Conservation (phyloP, 2,113 vertebrate genomes). For the Montifringilla adamsi region DNA sequence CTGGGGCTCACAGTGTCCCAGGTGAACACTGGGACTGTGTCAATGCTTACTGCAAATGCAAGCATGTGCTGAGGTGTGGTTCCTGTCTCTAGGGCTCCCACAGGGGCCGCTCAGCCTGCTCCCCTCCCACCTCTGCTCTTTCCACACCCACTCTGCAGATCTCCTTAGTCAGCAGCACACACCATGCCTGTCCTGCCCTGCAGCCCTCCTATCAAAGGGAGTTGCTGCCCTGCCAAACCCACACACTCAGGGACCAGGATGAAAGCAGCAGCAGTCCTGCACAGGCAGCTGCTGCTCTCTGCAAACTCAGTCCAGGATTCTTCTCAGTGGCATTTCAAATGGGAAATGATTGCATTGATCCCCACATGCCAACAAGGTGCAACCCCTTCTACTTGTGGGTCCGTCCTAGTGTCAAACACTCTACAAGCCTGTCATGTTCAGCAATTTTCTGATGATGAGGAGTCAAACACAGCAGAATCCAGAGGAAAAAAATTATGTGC, state of each 20-base stretch:
- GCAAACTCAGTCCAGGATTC: neutral
- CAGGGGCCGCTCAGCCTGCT: neutral
- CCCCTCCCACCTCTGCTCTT: neutral
- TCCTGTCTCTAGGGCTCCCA: neutral
- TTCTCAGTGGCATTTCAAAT: neutral
- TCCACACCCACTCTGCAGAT: neutral
- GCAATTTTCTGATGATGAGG: constrained; percentile 5
- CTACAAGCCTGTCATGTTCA: neutral
- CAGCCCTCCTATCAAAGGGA: neutral
- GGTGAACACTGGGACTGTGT: neutral
- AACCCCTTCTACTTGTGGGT: neutral
- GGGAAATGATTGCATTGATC: neutral
- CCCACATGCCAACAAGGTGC: neutral
- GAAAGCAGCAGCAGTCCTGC: neutral
- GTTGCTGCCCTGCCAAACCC: neutral
- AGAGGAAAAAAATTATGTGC: constrained; percentile 28
- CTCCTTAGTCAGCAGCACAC: neutral
- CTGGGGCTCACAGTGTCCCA: neutral
- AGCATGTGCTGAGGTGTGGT: neutral
- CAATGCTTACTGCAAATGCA: neutral
- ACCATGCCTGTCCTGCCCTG: neutral
- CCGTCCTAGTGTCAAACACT: neutral
- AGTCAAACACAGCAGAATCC: constrained; percentile 3
- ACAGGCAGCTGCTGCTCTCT: neutral
- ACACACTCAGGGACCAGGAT: neutral